Percentiles rank a stretch among this genome's conserved stretches.
Conservation (phyloP, 2,797 vertebrate genomes). For the Sebastes hubbsi region DNA sequence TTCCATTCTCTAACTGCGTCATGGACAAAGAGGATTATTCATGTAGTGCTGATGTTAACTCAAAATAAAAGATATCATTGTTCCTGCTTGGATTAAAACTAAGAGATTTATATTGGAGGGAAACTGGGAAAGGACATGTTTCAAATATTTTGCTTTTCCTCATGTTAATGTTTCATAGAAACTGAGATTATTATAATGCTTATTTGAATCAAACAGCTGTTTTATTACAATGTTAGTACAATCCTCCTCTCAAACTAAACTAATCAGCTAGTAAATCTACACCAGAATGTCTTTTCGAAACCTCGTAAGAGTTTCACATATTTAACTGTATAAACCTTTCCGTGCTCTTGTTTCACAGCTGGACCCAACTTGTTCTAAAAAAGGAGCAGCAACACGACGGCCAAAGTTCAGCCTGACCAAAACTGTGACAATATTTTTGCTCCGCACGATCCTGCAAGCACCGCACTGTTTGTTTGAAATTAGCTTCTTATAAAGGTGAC, state of each 20-base stretch:
- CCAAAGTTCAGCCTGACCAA: background rate
- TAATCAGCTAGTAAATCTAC: background rate
- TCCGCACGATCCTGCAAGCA: background rate
- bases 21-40: constrained; percentile 42
- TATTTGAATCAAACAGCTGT: constrained; percentile 16
- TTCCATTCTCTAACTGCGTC: constrained; percentile 23
- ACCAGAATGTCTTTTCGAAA: background rate
- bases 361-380: background rate
- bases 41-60: background rate
- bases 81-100: constrained; percentile 2
- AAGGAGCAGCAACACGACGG: background rate
- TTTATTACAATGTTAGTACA: background rate
- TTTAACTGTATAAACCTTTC: background rate
- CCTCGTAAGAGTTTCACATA: background rate
- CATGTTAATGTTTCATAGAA: background rate
- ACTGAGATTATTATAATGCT: constrained; percentile 9
- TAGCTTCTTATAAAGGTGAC: constrained; percentile 6
- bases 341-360: background rate
- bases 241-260: background rate
- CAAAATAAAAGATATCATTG: constrained; percentile 31
- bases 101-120: background rate
- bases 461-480: constrained; percentile 1
- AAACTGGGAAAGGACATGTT: background rate
- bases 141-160: background rate
- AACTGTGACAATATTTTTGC: background rate